These are phyloP conservation scores for Bergia sp. DNA, from an alignment of 92 coral and sea anemone genomes.

Conservation along the genomic window DNA sequence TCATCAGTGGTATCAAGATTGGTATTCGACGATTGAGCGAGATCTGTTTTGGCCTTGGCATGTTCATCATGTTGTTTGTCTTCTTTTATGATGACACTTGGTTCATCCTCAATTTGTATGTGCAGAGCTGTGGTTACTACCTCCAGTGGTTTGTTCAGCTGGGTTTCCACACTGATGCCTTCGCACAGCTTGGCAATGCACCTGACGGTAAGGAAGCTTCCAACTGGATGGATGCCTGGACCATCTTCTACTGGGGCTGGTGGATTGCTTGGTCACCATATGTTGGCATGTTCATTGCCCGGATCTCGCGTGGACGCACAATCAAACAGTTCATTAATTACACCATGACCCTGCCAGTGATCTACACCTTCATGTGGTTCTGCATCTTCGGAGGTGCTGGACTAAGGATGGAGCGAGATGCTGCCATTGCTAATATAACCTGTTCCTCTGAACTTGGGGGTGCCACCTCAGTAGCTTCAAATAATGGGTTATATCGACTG, in stretches of 20 bases:
- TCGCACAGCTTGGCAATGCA: slow-evolving; percentile 65
- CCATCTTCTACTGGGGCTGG: slow-evolving; percentile 67
- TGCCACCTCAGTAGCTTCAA: slow-evolving; percentile 32
- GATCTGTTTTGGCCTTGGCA: slow-evolving; percentile 53
- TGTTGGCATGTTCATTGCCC: slow-evolving; percentile 65
- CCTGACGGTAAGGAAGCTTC: slow-evolving; percentile 51
- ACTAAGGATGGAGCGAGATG: slow-evolving; percentile 61
- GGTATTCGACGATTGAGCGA: slow-evolving; percentile 55
- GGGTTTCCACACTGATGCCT: slow-evolving; percentile 62
- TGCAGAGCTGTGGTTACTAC: slow-evolving; percentile 59
- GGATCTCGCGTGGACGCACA: slow-evolving; percentile 61
- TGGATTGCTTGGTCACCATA: slow-evolving; percentile 66
- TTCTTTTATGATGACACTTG: slow-evolving; percentile 57
- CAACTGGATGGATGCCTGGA: slow-evolving; percentile 61
- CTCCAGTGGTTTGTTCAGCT: slow-evolving; percentile 55
- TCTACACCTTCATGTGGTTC: slow-evolving; percentile 59
- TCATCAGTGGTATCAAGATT: slow-evolving; percentile 52
- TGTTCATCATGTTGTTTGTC: slow-evolving; percentile 57
- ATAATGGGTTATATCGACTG: slow-evolving; percentile 47
- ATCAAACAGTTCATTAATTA: slow-evolving; percentile 53
- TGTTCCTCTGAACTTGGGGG: slow-evolving; percentile 52
- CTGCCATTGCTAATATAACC: slow-evolving; percentile 41
- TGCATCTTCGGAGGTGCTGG: slow-evolving; percentile 66
- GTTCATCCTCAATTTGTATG: slow-evolving; percentile 49
- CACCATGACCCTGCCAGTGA: slow-evolving; percentile 49